Conservation (phyloP, 2,888 invertebrate genomes). For the Cheilosia variabilis region DNA sequence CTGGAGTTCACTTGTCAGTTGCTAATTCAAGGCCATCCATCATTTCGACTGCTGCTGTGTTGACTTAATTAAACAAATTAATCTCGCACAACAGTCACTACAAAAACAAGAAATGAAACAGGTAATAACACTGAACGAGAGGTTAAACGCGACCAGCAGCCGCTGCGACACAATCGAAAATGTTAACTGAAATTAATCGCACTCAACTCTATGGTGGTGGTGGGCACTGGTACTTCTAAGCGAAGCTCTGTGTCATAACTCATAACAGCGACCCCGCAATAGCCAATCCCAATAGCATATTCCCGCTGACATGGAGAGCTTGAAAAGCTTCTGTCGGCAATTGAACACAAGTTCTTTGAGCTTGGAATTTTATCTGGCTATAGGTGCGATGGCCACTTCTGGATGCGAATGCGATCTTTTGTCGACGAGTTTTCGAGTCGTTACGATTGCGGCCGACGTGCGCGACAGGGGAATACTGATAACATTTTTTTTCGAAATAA, state of each 20-base stretch:
- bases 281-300: not conserved
- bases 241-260: constrained; percentile 30
- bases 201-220: not conserved
- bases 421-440: not conserved
- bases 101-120: not conserved
- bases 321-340: constrained; percentile 11
- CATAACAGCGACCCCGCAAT: constrained; percentile 7
- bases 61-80: not conserved
- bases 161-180: constrained; percentile 1
- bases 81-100: constrained; percentile 1
- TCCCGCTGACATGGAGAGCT: constrained; percentile 6
- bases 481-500: too few relatives aligned
- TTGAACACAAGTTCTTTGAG: not conserved
- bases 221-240: constrained; percentile 28
- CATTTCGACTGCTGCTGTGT: not conserved
- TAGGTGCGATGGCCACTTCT: not conserved
- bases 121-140: constrained; percentile 3
- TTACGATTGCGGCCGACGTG: too few relatives aligned
- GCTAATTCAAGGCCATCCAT: not conserved
- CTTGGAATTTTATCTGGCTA: constrained; percentile 7
- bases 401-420: constrained; percentile 19
- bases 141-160: constrained; percentile 10
- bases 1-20: not conserved
- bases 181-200: constrained; percentile 9
- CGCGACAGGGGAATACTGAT: too few relatives aligned